Conservation (phyloP, 2,888 invertebrate genomes). For the Cataglyphis cursor region DNA sequence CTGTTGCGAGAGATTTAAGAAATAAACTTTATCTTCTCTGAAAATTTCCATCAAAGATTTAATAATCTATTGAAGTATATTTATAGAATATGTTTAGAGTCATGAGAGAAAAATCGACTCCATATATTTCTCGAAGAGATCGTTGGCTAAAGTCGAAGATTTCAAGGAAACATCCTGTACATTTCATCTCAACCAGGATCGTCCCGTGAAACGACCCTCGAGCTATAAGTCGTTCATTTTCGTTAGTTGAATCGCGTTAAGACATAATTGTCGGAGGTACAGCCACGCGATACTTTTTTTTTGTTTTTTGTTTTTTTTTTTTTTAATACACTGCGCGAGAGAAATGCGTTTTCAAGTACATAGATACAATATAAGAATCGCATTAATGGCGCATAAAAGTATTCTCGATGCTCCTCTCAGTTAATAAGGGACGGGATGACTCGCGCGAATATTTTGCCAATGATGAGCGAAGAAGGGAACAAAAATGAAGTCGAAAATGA, state of each 20-base stretch:
- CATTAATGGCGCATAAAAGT: slow-evolving; percentile 72
- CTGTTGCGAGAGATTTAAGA: not conserved
- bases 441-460: slow-evolving; percentile 39
- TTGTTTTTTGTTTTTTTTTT: slow-evolving; percentile 25
- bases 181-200: slow-evolving; percentile 32
- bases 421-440: slow-evolving; percentile 72
- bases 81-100: not conserved
- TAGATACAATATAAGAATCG: slow-evolving; percentile 52
- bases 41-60: not conserved
- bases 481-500: slow-evolving; percentile 22
- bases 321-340: slow-evolving; percentile 51
- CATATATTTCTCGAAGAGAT: not conserved
- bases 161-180: slow-evolving; percentile 14
- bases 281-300: slow-evolving; percentile 48
- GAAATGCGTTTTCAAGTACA: slow-evolving; percentile 55
- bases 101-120: not conserved
- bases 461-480: slow-evolving; percentile 45
- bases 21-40: not conserved
- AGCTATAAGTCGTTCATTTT: slow-evolving; percentile 44
- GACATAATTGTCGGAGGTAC: slow-evolving; percentile 47
- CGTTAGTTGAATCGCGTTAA: slow-evolving; percentile 46
- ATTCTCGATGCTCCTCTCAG: slow-evolving; percentile 63
- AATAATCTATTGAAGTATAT: slow-evolving; percentile 4
- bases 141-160: slow-evolving; percentile 16
- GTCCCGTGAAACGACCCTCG: slow-evolving; percentile 49